A percentile compares a stretch with the other conserved stretches of the same genome.
Conservation (phyloP, 1,140 invertebrate genomes). For the Steinernema feltiae region DNA sequence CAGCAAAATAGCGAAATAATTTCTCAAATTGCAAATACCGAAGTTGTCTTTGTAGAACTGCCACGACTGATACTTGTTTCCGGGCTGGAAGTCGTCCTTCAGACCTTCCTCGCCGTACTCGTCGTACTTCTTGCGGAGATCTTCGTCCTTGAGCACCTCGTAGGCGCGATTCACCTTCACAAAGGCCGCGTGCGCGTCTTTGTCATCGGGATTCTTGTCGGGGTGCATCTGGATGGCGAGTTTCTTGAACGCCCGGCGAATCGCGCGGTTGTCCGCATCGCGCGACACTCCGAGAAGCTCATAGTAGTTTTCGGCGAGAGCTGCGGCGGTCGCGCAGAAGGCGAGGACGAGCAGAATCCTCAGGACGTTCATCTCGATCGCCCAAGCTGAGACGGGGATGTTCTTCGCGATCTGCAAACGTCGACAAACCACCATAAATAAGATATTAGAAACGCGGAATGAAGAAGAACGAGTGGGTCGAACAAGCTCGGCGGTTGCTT, state of each 20-base stretch:
- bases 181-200: constrained; percentile 71
- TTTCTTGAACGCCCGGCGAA: constrained; percentile 75
- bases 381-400: not conserved
- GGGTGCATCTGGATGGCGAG: constrained; percentile 73
- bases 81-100: constrained; percentile 61
- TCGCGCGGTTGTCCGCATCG: constrained; percentile 70
- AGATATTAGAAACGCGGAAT: not conserved
- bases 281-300: constrained; percentile 68
- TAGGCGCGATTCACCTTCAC: constrained; percentile 73
- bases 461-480: not conserved
- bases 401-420: no score
- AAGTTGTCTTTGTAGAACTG: constrained; percentile 77
- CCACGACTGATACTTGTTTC: constrained; percentile 69
- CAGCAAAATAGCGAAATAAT: constrained; percentile 13
- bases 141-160: constrained; percentile 76
- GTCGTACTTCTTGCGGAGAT: constrained; percentile 73
- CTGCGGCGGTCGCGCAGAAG: not conserved
- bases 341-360: not conserved
- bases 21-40: constrained; percentile 61
- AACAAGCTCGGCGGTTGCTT: no score
- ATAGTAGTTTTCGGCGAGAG: constrained; percentile 63
- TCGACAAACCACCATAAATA: not conserved
- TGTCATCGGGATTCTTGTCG: constrained; percentile 74
- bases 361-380: not conserved
- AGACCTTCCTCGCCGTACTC: constrained; percentile 71